Percentiles rank a stretch among this genome's conserved stretches.
Conservation (phyloP, 2,797 vertebrate species). For the Synanceia verrucosa region DNA sequence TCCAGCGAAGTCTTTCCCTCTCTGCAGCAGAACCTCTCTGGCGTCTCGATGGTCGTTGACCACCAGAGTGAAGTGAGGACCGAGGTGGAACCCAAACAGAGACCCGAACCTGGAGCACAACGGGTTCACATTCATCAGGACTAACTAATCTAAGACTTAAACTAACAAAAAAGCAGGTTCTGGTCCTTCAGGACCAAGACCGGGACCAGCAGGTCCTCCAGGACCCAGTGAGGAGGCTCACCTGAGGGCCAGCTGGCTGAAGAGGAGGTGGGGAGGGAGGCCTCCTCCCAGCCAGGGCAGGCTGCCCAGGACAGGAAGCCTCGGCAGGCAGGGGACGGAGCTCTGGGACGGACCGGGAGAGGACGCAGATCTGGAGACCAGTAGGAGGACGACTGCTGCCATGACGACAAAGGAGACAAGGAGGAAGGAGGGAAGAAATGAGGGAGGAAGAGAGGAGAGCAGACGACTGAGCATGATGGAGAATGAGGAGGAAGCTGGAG, state of each 20-base stretch:
- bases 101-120: conserved; percentile 62
- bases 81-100: conserved; percentile 74
- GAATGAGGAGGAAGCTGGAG: not conserved
- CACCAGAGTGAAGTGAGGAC: conserved; percentile 79
- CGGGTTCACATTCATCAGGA: too few relatives aligned
- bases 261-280: conserved; percentile 76
- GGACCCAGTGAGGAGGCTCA: not conserved
- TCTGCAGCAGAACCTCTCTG: conserved; percentile 77
- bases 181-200: too few relatives aligned
- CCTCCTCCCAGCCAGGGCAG: conserved; percentile 77
- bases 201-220: too few relatives aligned
- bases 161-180: too few relatives aligned
- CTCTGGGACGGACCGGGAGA: not conserved
- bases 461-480: conserved; percentile 34
- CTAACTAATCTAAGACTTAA: too few relatives aligned
- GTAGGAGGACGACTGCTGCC: not conserved
- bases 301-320: conserved; percentile 78
- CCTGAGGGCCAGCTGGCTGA: conserved; percentile 62
- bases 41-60: conserved; percentile 74
- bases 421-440: not conserved
- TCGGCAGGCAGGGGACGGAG: conserved; percentile 73
- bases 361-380: not conserved
- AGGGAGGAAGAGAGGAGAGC: conserved; percentile 4
- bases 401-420: not conserved
- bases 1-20: conserved; percentile 81